Percentiles rank a stretch among this genome's conserved stretches.
Conservation (phyloP, 2,888 invertebrate species). For the Tubulanus polymorphus region DNA sequence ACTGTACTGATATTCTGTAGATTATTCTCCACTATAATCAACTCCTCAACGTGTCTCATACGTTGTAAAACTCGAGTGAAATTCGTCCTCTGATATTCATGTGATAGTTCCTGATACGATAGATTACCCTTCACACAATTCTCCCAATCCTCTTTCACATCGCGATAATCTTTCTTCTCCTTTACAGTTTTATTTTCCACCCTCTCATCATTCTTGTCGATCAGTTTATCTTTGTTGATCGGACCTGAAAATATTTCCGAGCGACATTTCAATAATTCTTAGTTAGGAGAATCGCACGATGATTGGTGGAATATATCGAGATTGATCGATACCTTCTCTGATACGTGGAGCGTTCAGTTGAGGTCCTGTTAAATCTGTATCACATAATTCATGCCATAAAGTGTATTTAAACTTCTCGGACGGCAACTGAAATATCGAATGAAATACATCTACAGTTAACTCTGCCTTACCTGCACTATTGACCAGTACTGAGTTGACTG, state of each 20-base stretch:
- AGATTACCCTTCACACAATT: conserved; percentile 32
- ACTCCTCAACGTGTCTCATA: conserved; percentile 27
- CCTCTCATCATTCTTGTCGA: conserved; percentile 31
- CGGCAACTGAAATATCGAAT: conserved; percentile 38
- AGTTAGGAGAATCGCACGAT: neutral
- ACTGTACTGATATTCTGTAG: conserved; percentile 25
- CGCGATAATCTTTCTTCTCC: conserved; percentile 27
- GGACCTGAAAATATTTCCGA: conserved; percentile 3
- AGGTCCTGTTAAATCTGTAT: conserved; percentile 31
- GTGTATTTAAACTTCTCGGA: conserved; percentile 40
- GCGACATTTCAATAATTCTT: too few relatives aligned
- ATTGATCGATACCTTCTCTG: conserved; percentile 30
- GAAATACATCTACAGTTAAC: too few relatives aligned
- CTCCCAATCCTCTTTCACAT: conserved; percentile 40
- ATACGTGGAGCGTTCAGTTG: conserved; percentile 42
- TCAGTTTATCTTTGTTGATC: conserved; percentile 18
- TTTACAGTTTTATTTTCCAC: conserved; percentile 27
- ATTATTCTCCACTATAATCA: conserved; percentile 35
- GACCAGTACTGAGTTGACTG: too few relatives aligned
- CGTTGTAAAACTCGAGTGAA: conserved; percentile 32
- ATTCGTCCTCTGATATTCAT: conserved; percentile 35
- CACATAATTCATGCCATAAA: conserved; percentile 43
- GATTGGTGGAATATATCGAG: neutral
- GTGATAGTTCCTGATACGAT: conserved; percentile 36
- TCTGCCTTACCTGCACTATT: too few relatives aligned